phyloP scores from a whole-genome alignment of 2,888 invertebrate genomes.

The Andrena minutula region DNA sequence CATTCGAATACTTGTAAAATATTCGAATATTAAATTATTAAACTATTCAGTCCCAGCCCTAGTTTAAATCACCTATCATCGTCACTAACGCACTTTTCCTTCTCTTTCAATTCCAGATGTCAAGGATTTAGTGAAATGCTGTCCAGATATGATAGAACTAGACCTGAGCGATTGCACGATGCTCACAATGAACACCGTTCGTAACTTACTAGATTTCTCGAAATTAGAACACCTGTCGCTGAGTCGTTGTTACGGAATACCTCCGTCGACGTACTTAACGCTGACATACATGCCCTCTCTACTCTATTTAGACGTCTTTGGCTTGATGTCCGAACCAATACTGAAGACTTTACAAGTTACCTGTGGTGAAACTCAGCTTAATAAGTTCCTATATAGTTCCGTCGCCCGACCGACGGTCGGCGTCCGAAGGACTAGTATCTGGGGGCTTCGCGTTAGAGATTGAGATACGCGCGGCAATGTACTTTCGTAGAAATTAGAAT shows the following conservation, averaged over 20 bases:
- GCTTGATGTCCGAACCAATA: slow-evolving; percentile 88
- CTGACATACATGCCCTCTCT: slow-evolving; percentile 89
- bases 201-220: slow-evolving; percentile 86
- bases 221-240: slow-evolving; percentile 91
- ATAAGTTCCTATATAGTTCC: slow-evolving; percentile 92
- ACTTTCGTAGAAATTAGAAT: slow-evolving; percentile 9
- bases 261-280: slow-evolving; percentile 88
- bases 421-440: slow-evolving; percentile 93
- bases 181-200: slow-evolving; percentile 88
- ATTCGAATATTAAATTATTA: too few relatives aligned
- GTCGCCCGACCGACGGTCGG: slow-evolving; percentile 97
- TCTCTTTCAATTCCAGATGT: slow-evolving; percentile 87
- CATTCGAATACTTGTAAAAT: too few relatives aligned
- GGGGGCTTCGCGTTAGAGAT: slow-evolving; percentile 94
- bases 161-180: slow-evolving; percentile 95
- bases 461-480: slow-evolving; percentile 78
- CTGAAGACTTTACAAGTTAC: slow-evolving; percentile 85
- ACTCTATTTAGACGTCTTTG: slow-evolving; percentile 93
- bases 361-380: slow-evolving; percentile 88
- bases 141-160: slow-evolving; percentile 91
- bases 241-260: slow-evolving; percentile 93
- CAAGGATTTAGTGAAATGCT: slow-evolving; percentile 87
- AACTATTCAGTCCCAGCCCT: too few relatives aligned
- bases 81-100: not conserved
- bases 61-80: not conserved